Base-by-base conservation (phyloP, 2,888 invertebrate genomes). In the Blastobasis adustella region DNA sequence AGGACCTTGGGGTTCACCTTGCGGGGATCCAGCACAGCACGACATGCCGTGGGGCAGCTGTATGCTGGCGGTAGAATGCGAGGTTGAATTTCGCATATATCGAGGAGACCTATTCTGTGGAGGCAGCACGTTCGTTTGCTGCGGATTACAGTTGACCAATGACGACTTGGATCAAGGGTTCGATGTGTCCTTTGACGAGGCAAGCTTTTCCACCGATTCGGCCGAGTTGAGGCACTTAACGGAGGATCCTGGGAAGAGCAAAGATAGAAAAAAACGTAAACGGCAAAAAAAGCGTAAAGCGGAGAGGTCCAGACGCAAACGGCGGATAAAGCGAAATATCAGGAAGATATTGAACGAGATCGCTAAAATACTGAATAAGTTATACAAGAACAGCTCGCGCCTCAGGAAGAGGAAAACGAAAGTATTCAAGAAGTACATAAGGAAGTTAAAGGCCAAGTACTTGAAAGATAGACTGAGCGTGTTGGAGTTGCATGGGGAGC, bases 1-100 rank as follows among this genome's bases (percentile, higher is more conserved):
- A 86, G 87, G 85, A 43, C 87, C 87, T 1, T 86, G 84, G 87
- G 86, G 85, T 1, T 73, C 80, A 4, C 69, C 78, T 0, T 86
- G 86, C 54, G 87, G 86, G 0, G 87, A 87, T 57, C 86, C 86
- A 0, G 72, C 75, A 46, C 82, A 83, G 52, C 80, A 83, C 51
- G 85, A 86, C 50, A 71, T 76, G 68, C 88, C 85, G 0, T 85
- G 83, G 87, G 87, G 85, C 1, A 60, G 65, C 7, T 87, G 88
- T 58, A 76, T 78, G 76, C 57, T 82, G 6, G 56, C 78, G 0
- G 63, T 67, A 60, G 82, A 84, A 53, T 87, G 85, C 49, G 81
- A 82, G 10, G 50, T 77, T 0, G 87, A 85, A 54, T 85, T 65
- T 55, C 72, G 88, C 4, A 76, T 86, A 42, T 82, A 75, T 55